Percentiles rank a stretch among this genome's conserved stretches.
These are phyloP conservation scores for Achlya flavicornis DNA, from an alignment of 2,888 invertebrate genomes.

Conservation along the genomic window DNA sequence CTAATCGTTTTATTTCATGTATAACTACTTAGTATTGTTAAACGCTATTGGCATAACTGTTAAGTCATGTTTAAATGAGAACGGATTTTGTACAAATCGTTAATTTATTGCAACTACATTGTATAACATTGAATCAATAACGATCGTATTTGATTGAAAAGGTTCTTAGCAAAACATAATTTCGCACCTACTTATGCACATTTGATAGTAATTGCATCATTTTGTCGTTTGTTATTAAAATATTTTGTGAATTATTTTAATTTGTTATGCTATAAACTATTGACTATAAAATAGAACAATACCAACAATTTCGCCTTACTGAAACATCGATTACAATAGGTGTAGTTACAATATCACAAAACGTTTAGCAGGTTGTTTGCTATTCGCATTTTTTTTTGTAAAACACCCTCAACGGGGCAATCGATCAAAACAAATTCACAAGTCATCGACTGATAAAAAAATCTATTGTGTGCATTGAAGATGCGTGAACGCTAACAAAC, in stretches of 20 bases:
- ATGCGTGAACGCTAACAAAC: slow-evolving; percentile 77
- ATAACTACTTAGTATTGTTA: slow-evolving; percentile 7
- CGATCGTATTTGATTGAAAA: no score
- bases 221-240: no score
- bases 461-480: slow-evolving; percentile 71
- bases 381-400: slow-evolving; percentile 57
- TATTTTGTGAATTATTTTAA: no score
- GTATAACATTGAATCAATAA: no score
- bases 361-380: slow-evolving; percentile 47
- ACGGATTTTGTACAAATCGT: no score
- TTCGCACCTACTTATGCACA: no score
- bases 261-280: not conserved
- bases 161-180: no score
- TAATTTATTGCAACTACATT: no score
- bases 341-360: slow-evolving; percentile 34
- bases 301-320: not conserved
- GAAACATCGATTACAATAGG: not conserved
- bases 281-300: no score
- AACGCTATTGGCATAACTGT: not conserved
- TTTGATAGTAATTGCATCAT: no score
- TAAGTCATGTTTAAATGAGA: not conserved
- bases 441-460: slow-evolving; percentile 81
- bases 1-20: slow-evolving; percentile 55
- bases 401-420: slow-evolving; percentile 56
- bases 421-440: slow-evolving; percentile 83